Conservation (phyloP, 2,888 invertebrate species). For the Agrotis clavis region DNA sequence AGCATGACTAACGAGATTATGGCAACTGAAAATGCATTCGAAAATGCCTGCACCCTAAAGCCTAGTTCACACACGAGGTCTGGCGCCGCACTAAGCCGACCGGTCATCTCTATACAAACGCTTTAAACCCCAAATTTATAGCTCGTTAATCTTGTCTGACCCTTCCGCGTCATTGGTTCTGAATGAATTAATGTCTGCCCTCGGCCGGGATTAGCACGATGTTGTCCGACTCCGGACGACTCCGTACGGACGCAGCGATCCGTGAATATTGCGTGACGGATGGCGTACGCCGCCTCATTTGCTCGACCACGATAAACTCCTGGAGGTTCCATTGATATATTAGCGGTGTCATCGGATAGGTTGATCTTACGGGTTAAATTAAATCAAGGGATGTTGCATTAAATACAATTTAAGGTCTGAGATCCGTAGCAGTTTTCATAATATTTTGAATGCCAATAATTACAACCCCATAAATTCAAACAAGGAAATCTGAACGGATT, state of each 20-base stretch:
- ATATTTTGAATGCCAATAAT: background rate
- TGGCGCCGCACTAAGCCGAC: conserved; percentile 35
- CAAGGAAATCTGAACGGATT: background rate
- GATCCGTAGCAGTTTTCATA: background rate
- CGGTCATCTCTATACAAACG: conserved; percentile 64
- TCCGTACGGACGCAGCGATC: conserved; percentile 61
- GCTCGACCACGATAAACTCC: conserved; percentile 53
- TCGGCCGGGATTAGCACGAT: conserved; percentile 65
- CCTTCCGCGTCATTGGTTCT: conserved; percentile 78
- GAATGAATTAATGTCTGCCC: conserved; percentile 72
- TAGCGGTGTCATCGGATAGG: conserved; percentile 42
- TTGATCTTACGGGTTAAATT: conserved; percentile 2
- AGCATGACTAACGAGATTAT: conserved; percentile 5
- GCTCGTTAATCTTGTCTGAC: conserved; percentile 80
- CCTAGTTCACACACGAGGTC: conserved; percentile 15
- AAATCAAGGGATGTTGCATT: conserved; percentile 1
- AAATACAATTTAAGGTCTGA: background rate
- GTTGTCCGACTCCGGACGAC: conserved; percentile 61
- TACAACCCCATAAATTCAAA: too few relatives aligned
- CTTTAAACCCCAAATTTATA: conserved; percentile 69
- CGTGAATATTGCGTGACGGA: conserved; percentile 64
- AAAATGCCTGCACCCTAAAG: conserved; percentile 6
- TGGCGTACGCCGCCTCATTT: conserved; percentile 56
- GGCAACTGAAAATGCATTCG: conserved; percentile 43
- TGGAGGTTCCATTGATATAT: conserved; percentile 50